phyloP scores from a whole-genome alignment of 1,140 invertebrate genomes.

The Drosophila arawakana region DNA sequence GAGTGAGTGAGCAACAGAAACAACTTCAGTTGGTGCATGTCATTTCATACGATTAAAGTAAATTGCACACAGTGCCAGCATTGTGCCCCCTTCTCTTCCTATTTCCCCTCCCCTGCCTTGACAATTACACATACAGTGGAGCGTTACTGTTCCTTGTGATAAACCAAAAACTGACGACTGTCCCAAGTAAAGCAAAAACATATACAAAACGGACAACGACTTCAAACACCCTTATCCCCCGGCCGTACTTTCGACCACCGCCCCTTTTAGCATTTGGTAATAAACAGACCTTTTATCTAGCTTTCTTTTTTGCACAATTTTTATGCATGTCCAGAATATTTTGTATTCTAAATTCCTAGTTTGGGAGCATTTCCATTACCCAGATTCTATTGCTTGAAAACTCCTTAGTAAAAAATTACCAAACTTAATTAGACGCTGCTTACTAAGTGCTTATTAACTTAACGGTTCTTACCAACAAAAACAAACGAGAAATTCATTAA shows the following conservation, averaged over 20 bases:
- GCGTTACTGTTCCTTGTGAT: background rate
- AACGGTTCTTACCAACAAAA: too few species aligned
- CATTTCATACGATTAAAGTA: constrained; percentile 66
- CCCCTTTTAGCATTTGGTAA: too few species aligned
- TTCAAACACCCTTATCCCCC: background rate
- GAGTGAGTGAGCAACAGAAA: constrained; percentile 27
- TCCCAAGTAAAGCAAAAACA: constrained; percentile 39
- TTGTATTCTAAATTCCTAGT: constrained; percentile 46
- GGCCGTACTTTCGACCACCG: background rate
- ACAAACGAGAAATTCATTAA: too few species aligned
- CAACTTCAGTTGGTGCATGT: constrained; percentile 42
- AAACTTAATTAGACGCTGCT: too few species aligned
- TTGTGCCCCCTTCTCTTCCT: constrained; percentile 8
- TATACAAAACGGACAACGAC: constrained; percentile 19
- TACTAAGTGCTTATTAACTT: too few species aligned
- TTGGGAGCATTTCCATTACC: constrained; percentile 9
- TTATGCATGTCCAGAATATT: constrained; percentile 67
- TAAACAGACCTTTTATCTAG: background rate
- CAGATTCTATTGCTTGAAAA: too few species aligned
- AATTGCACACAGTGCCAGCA: constrained; percentile 51
- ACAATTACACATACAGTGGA: constrained; percentile 59
- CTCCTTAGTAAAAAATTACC: too few species aligned
- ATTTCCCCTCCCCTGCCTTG: background rate
- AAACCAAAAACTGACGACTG: constrained; percentile 8
- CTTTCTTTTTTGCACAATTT: constrained; percentile 38